Conservation (phyloP, 1,140 invertebrate genomes). For the Bradynema listronoti region DNA sequence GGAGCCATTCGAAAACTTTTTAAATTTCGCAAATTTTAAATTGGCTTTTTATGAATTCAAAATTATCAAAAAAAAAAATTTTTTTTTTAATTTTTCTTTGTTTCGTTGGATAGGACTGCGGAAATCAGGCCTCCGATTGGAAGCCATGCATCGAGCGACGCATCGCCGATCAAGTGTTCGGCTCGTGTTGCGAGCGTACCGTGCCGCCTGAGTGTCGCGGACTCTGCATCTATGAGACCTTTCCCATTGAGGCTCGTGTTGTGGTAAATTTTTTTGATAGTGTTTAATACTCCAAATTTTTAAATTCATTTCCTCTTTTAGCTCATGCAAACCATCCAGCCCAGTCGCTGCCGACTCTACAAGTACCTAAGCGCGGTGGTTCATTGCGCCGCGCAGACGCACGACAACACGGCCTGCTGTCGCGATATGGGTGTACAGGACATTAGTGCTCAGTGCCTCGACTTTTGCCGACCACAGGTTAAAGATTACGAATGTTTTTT, state of each 20-base stretch:
- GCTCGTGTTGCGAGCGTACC: constrained; percentile 54
- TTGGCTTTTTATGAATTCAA: constrained; percentile 17
- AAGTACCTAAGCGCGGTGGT: constrained; percentile 53
- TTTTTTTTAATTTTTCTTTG: constrained; percentile 3
- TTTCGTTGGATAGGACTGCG: constrained; percentile 51
- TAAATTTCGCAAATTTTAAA: no score
- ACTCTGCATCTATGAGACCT: constrained; percentile 54
- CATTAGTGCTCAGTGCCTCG: constrained; percentile 48
- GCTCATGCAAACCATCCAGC: constrained; percentile 58
- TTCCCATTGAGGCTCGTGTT: constrained; percentile 55
- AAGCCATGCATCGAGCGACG: constrained; percentile 57
- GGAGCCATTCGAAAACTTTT: no score
- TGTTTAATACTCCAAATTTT: not conserved
- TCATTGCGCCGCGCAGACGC: constrained; percentile 56
- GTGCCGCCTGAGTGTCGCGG: constrained; percentile 57
- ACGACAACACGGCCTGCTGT: constrained; percentile 50
- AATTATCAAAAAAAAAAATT: constrained; percentile 4
- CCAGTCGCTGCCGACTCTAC: constrained; percentile 53
- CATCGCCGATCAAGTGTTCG: constrained; percentile 56
- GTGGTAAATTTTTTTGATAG: constrained; percentile 35
- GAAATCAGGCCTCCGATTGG: constrained; percentile 48
- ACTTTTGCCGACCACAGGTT: constrained; percentile 54
- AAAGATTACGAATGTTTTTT: no score
- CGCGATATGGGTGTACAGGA: constrained; percentile 49
- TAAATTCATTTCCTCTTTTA: constrained; percentile 20